Conservation (phyloP, 2,113 vertebrate genomes). For the Poeciliopsis retropinna region DNA sequence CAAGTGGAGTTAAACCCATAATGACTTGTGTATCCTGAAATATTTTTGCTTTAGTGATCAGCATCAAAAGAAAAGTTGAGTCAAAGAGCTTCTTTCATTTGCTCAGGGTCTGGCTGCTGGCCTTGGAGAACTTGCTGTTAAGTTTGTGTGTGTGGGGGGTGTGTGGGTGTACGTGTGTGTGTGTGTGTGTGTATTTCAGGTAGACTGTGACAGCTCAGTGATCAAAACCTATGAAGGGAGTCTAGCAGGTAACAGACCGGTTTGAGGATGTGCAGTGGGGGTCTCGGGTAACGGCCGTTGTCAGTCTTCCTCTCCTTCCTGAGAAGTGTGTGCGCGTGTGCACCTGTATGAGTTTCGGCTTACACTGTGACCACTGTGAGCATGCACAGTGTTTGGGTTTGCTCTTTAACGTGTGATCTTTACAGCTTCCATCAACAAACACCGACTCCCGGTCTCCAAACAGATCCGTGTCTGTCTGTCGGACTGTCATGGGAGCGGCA, state of each 20-base stretch:
- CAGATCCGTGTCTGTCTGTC: conserved; percentile 57
- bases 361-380: conserved; percentile 8
- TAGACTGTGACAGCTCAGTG: conserved; percentile 86
- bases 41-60: conserved; percentile 73
- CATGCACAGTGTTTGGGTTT: conserved; percentile 18
- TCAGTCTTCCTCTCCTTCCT: conserved; percentile 59
- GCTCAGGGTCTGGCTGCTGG: conserved; percentile 61
- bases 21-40: conserved; percentile 75
- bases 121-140: conserved; percentile 33
- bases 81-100: conserved; percentile 83
- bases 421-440: conserved; percentile 62
- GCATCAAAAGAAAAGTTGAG: conserved; percentile 74
- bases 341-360: conserved; percentile 30
- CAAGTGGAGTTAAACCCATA: conserved; percentile 62
- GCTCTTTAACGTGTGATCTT: conserved; percentile 44
- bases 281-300: conserved; percentile 75
- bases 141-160: conserved; percentile 1
- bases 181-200: conserved; percentile 46
- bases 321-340: conserved; percentile 11
- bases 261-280: conserved; percentile 40
- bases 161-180: conserved; percentile 15
- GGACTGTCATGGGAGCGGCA: conserved; percentile 45
- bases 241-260: conserved; percentile 53
- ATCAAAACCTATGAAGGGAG: conserved; percentile 85
- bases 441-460: conserved; percentile 38